Base-by-base conservation (phyloP, 2,797 vertebrate species). In the Manis crassicaudata region DNA sequence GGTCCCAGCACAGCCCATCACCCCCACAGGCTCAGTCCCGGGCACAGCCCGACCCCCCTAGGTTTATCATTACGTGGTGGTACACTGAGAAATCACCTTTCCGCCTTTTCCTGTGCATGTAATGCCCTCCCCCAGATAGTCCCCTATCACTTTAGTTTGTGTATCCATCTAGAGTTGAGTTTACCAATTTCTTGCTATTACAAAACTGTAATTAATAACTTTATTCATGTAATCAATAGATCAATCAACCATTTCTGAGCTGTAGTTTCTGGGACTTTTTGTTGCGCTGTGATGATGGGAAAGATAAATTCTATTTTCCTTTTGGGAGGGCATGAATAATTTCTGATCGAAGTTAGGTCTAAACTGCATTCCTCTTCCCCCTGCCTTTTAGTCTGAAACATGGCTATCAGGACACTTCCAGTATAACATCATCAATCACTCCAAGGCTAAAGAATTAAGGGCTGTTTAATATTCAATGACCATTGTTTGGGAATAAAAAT, bases 401-500 rank as follows among this genome's bases (percentile, higher is more conserved):
- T 29, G 52, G 32, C 32, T 27, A 70, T 8, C 2, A 40, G 5
- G 18, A 62, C 35, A 80, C 29, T 86, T 79, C 12, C n/a, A 72
- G n/a, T 54, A 13, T 10, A 67, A 85, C 29, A 54, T 56, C 73
- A 85, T 56, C 79, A 88, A 79, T 8, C 85, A 58, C 25, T 62
- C 27, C 37, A 35, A 50, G 73, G 54, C 50, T 67, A 60, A 67
- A 72, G 23, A 23, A 88, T 46, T 40, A 79, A 90, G 67, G 5
- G 16, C 81, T 91, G 21, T 58, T 90, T 58, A 90, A 77, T 13
- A 82, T 79, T n/a, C 82, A 94, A 62, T 80, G 20, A 2, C 73
- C 85, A 52, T 27, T 93, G 81, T 73, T 81, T 63, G 46, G 82
- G 68, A 7, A 92, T 92, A 86, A 92, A 88, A 97, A 77, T 85